phyloP scores from a whole-genome alignment of 2,113 vertebrate species.

The Chitala chitala region DNA sequence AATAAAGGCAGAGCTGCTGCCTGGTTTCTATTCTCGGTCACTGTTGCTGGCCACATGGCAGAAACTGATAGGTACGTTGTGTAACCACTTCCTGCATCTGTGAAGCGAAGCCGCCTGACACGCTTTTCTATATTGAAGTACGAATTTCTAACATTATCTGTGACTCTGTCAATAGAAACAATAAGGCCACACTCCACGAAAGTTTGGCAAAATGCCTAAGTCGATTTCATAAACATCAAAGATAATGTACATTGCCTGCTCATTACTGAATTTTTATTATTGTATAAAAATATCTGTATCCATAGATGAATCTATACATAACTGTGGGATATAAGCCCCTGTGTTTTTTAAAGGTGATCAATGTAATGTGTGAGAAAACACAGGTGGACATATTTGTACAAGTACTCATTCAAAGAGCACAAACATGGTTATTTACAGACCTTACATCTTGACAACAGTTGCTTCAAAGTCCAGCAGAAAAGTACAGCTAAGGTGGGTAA shows the following conservation, averaged over 20 bases:
- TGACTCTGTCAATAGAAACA: no score
- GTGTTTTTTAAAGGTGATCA: neutral
- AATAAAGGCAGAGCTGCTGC: neutral
- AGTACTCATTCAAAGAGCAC: no score
- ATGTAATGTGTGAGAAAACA: neutral
- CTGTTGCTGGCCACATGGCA: neutral
- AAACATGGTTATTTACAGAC: no score
- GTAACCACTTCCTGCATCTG: neutral
- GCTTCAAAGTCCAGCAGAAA: no score
- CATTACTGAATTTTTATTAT: neutral
- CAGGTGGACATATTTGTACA: no score
- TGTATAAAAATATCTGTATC: neutral
- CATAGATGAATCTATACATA: neutral
- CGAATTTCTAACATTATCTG: neutral
- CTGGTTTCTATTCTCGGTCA: conserved; percentile 3
- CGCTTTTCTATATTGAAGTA: neutral
- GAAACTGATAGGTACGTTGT: neutral
- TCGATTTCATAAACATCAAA: neutral
- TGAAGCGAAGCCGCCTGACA: neutral
- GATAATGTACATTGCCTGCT: neutral
- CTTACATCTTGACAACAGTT: no score
- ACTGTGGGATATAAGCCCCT: neutral
- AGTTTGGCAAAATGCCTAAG: neutral
- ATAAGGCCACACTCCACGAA: neutral
- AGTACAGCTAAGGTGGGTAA: no score